These are phyloP conservation scores for Clangula hyemalis DNA, from an alignment of 2,797 vertebrate species.

Conservation along the genomic window DNA sequence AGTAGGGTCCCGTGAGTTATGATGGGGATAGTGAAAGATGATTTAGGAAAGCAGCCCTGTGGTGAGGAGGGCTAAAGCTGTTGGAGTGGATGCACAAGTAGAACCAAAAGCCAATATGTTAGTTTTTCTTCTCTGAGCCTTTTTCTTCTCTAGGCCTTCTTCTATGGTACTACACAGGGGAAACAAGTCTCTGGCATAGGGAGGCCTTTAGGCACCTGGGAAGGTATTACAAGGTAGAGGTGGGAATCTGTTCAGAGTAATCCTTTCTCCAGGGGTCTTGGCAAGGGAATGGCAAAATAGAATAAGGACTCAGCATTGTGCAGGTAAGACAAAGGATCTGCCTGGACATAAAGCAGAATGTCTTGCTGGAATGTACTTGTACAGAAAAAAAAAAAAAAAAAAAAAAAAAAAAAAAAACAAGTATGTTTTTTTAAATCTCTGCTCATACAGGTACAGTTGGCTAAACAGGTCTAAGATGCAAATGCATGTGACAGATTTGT, in stretches of 20 bases:
- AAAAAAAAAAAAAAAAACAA: no score
- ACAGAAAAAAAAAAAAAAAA: no score
- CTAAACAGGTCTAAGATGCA: not conserved
- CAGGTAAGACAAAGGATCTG: not conserved
- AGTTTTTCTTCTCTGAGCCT: not conserved
- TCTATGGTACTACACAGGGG: not conserved
- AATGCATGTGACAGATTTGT: not conserved
- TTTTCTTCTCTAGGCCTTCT: not conserved
- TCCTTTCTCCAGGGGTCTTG: not conserved
- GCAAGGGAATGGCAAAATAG: not conserved
- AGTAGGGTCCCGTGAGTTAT: not conserved
- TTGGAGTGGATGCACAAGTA: not conserved
- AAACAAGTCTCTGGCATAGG: not conserved
- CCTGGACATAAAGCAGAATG: not conserved
- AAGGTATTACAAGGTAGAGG: not conserved
- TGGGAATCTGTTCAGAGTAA: not conserved
- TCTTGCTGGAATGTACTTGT: not conserved
- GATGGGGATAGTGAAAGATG: not conserved
- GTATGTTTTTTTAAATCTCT: not conserved
- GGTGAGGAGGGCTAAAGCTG: not conserved
- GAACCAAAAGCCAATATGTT: fast-evolving
- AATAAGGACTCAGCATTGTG: not conserved
- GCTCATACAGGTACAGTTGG: not conserved
- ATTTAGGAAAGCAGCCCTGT: not conserved
- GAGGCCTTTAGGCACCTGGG: not conserved